Base-by-base conservation (phyloP, 2,888 invertebrate genomes). In the Synanthedon tipuliformis region DNA sequence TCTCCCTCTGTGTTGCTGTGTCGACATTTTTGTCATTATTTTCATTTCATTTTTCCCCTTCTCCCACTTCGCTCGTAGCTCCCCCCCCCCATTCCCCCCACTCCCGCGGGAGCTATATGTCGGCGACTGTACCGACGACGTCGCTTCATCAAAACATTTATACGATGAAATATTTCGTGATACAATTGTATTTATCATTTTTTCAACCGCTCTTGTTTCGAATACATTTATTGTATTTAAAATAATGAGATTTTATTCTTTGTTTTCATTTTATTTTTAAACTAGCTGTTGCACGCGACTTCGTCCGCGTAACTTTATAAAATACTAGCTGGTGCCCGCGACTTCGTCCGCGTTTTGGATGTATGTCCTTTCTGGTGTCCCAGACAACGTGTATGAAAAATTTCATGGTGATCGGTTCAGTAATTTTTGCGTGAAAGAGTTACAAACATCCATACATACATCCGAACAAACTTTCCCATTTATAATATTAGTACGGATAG, bases 61-160 rank as follows among this genome's bases (percentile, higher is more conserved):
- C 54, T 58, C 54, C 54, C 45, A 41, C 45, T 52, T 52, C 48
- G 10, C 34, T 34, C 10, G 34, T 34, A 34, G 57, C 54, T 58
- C 54, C 53, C 54, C 40, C 40, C 40, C 53, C 53, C 48, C 56
- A n/a, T 8, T 51, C 16, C 45, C 53, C 57, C 52, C 55, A 53
- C 55, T 56, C 64, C 59, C 61, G 34, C 49, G 64, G 65, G 63
- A 59, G 57, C 45, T 54, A 59, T 61, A 45, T 59, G 65, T 61
- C 64, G 59, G 55, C 62, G 63, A 56, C 63, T 58, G 61, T 60
- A 64, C 65, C 54, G 45, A 15, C 54, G 45, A 15, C 45, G 61
- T 59, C 68, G 76, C 76, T 79, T 73, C 75, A 77, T 79, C 78
- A 76, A 74, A 78, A 74, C 68, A 70, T 69, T 70, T 69, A 64